Conservation (phyloP, 2,888 invertebrate genomes). For the Temnothorax ravouxi region DNA sequence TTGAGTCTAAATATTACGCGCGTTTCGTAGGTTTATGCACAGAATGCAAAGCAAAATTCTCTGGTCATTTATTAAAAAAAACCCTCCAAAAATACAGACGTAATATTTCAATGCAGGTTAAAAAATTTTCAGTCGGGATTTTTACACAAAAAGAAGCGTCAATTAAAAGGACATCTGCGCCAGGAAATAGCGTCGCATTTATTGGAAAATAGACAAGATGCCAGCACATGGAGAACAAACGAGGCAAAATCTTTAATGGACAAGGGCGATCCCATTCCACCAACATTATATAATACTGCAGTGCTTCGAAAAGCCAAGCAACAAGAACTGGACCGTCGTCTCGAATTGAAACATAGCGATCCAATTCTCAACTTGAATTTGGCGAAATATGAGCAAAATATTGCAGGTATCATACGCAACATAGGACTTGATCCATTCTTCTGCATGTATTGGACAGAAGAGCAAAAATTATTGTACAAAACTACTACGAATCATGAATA, state of each 20-base stretch:
- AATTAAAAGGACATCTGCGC: slow-evolving; percentile 52
- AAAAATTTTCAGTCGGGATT: too few species aligned
- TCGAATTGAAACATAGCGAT: slow-evolving; percentile 50
- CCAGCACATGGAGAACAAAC: slow-evolving; percentile 56
- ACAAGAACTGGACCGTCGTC: slow-evolving; percentile 52
- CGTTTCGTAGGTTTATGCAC: too few species aligned
- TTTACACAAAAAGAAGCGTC: slow-evolving; percentile 39
- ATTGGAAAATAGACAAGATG: slow-evolving; percentile 54
- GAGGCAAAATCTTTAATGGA: slow-evolving; percentile 42
- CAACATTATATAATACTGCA: slow-evolving; percentile 41
- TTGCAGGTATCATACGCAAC: slow-evolving; percentile 59
- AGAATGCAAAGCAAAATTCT: too few species aligned
- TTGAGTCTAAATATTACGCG: too few species aligned
- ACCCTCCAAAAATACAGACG: too few species aligned
- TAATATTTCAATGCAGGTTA: too few species aligned
- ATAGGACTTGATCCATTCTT: slow-evolving; percentile 55
- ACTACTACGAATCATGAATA: neutral
- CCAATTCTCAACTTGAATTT: slow-evolving; percentile 46
- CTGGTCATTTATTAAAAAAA: too few species aligned
- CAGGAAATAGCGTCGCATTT: slow-evolving; percentile 51
- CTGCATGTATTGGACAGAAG: slow-evolving; percentile 29
- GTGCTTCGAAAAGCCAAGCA: slow-evolving; percentile 64
- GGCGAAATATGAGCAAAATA: slow-evolving; percentile 45
- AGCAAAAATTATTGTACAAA: slow-evolving; percentile 1
- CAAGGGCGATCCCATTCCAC: slow-evolving; percentile 50